Base-by-base conservation (phyloP, 2,113 vertebrate species). In the Todiramphus saurophagus region DNA sequence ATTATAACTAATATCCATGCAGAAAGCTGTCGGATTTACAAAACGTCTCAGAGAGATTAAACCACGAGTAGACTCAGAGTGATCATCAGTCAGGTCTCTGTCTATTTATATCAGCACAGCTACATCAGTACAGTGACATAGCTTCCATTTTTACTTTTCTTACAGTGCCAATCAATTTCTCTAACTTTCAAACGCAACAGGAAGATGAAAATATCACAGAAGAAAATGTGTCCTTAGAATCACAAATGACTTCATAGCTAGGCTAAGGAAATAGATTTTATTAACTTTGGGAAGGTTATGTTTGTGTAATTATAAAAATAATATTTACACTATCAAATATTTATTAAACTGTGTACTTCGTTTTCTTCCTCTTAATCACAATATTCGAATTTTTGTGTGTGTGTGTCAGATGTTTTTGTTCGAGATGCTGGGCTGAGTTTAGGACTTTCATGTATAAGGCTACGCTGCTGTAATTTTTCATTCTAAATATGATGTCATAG, bases 291-390 rank as follows among this genome's bases (percentile, higher is more conserved):
- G 64, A 33, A 5, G 1, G 43, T 84, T 93, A 7, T 73, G 63
- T 88, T 83, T 94, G 62, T 87, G 58, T 62, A 84, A 51, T 79
- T 91, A 91, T 66, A 39, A 66, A 48, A 69, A 68, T 62, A 79
- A 72, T 75, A 68, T 79, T 84, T 62, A 39, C 12, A 19, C 27
- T 58, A 51, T 19, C 18, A 82, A 84, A 68, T 50, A 58, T 87
- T 87, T 82, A 56, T 56, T 89, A 82, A 91, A 84, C 14, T 56
- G 23, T 46, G 23, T 86, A 43, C 16, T 75, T 93, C 4, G 13
- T 92, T 94, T 89, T 93, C 51, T 91, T 92, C 21, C 46, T 92
- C 39, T 60, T 84, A 72, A 83, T 92, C 51, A 84, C 24, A 41
- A 24, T 58, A 55, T 50, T 73, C 9, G 74, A 0, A 5, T 80